These are phyloP conservation scores for Drosophila micromelanica DNA, from an alignment of 1,140 invertebrate genomes.

Conservation along the genomic window DNA sequence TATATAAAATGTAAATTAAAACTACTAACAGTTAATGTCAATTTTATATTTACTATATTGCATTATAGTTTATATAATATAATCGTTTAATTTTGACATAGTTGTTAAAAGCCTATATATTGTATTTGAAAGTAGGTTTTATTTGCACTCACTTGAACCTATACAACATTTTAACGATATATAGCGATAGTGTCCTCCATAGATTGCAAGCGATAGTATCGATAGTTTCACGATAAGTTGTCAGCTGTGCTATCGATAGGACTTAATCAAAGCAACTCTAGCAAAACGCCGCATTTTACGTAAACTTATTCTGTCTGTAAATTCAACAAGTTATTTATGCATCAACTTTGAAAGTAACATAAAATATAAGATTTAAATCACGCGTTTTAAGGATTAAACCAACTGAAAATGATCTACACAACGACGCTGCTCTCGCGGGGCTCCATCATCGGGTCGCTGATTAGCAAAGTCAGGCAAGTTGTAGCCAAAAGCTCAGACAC, in stretches of 20 bases:
- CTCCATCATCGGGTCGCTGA: slow-evolving; percentile 70
- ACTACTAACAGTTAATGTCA: no score
- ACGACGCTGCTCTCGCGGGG: slow-evolving; percentile 65
- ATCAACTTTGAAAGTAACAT: background rate
- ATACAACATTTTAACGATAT: background rate
- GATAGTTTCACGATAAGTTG: slow-evolving; percentile 2
- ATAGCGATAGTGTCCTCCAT: background rate
- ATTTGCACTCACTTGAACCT: no score
- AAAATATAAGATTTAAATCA: background rate
- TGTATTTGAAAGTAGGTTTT: no score
- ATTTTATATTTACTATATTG: no score
- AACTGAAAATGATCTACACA: slow-evolving; percentile 68
- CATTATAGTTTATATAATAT: no score
- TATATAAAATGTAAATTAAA: no score
- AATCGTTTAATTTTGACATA: no score
- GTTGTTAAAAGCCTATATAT: no score
- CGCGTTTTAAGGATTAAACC: background rate
- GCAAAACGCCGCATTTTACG: slow-evolving; percentile 72
- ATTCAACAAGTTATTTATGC: slow-evolving; percentile 64
- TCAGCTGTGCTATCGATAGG: slow-evolving; percentile 13
- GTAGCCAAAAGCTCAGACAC: slow-evolving; percentile 65
- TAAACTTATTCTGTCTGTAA: slow-evolving; percentile 53
- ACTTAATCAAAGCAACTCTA: slow-evolving; percentile 16
- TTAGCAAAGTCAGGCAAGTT: slow-evolving; percentile 84
- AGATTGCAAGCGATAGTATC: background rate